A percentile compares a stretch with the other conserved stretches of the same genome.
Conservation (phyloP, 2,888 invertebrate species). For the Idaea biselata region DNA sequence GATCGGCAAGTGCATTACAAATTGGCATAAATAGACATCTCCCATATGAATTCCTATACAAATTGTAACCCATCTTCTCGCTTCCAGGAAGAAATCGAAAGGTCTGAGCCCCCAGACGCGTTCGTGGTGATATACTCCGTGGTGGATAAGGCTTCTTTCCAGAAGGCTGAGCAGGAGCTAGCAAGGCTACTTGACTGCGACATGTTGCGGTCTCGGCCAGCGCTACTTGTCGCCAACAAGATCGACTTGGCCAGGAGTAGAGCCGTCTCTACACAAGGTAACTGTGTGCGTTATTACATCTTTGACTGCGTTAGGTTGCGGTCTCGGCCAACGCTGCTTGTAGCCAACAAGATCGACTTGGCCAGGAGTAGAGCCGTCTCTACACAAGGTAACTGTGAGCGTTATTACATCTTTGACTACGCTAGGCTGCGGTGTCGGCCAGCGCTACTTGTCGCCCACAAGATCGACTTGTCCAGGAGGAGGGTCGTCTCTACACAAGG, state of each 20-base stretch:
- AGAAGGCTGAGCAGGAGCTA: constrained; percentile 89
- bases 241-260: constrained; percentile 95
- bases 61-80: not conserved
- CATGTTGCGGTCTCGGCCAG: constrained; percentile 87
- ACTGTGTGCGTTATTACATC: not conserved
- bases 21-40: not conserved
- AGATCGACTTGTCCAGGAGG: constrained; percentile 95
- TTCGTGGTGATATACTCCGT: constrained; percentile 95
- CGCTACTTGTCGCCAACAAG: constrained; percentile 95
- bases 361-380: constrained; percentile 94
- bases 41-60: not conserved
- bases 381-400: constrained; percentile 86
- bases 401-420: constrained; percentile 79
- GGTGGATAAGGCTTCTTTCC: constrained; percentile 93
- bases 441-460: constrained; percentile 94
- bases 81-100: constrained; percentile 86
- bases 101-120: constrained; percentile 87
- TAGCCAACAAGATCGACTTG: constrained; percentile 96
- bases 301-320: constrained; percentile 89
- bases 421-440: constrained; percentile 89
- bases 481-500: constrained; percentile 95
- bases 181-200: constrained; percentile 89
- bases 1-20: too few species aligned
- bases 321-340: constrained; percentile 90
- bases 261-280: constrained; percentile 94